Conservation (phyloP, 2,888 invertebrate genomes). For the Brenthis hecate region DNA sequence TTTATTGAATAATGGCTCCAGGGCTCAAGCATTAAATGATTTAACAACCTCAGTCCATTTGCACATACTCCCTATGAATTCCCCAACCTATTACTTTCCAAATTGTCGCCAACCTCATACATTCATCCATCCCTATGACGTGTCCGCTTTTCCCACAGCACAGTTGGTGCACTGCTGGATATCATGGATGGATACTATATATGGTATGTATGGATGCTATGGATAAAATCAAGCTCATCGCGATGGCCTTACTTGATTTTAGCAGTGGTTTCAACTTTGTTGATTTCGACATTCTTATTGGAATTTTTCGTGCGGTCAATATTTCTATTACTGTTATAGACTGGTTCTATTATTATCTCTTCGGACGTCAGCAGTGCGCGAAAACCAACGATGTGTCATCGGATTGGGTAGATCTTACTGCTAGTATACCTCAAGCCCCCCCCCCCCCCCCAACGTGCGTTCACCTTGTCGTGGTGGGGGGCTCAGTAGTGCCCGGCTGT, state of each 20-base stretch:
- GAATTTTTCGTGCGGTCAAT: background rate
- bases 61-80: constrained; percentile 8
- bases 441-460: too few relatives aligned
- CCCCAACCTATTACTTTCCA: constrained; percentile 20
- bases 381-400: too few relatives aligned
- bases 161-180: too few relatives aligned
- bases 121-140: too few relatives aligned
- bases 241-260: background rate
- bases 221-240: too few relatives aligned
- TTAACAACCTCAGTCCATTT: constrained; percentile 5
- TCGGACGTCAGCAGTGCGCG: too few relatives aligned
- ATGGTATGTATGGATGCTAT: too few relatives aligned
- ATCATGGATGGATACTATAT: too few relatives aligned
- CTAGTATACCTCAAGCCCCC: background rate
- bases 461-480: too few relatives aligned
- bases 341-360: constrained; percentile 1
- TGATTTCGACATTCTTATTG: constrained; percentile 6
- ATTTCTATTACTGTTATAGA: background rate
- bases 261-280: background rate
- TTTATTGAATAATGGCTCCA: constrained; percentile 17
- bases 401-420: too few relatives aligned
- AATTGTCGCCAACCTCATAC: constrained; percentile 18
- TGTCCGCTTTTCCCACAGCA: too few relatives aligned
- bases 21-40: constrained; percentile 10
- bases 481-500: too few relatives aligned